These are phyloP conservation scores for Helicoverpa zea DNA, from an alignment of 1,140 invertebrate species.

Conservation along the genomic window DNA sequence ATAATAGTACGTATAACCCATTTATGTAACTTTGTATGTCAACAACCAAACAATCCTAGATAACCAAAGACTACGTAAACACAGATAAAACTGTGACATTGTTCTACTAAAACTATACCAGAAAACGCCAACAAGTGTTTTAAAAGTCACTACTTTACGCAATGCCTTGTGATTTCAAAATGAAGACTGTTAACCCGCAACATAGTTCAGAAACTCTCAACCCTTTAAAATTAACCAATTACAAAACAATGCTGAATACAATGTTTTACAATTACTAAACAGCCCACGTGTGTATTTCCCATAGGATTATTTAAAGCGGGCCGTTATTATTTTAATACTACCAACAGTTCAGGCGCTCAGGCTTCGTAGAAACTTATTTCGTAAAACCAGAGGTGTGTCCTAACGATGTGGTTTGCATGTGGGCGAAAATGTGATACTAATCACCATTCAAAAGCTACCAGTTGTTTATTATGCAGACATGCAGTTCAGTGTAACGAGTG, in stretches of 20 bases:
- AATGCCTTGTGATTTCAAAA: constrained; percentile 3
- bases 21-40: not conserved
- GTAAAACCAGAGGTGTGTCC: not conserved
- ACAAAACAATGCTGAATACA: not conserved
- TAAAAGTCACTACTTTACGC: not conserved
- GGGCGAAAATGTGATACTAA: constrained; percentile 37
- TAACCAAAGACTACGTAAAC: not conserved
- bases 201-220: not conserved
- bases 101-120: not conserved
- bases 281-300: not conserved
- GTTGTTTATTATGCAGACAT: constrained; percentile 26
- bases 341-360: not conserved
- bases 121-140: not conserved
- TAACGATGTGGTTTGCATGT: not conserved
- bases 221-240: not conserved
- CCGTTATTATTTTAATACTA: constrained; percentile 1
- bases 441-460: constrained; percentile 20
- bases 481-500: not conserved
- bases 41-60: not conserved
- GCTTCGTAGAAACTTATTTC: not conserved
- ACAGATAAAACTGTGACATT: not conserved
- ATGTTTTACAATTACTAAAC: constrained; percentile 15
- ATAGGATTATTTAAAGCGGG: constrained; percentile 3
- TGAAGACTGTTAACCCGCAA: not conserved
- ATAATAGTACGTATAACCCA: too few species aligned